A percentile compares a stretch with the other conserved stretches of the same genome.
These are phyloP conservation scores for Sebastes diaconus DNA, from an alignment of 2,797 vertebrate species.

Conservation along the genomic window DNA sequence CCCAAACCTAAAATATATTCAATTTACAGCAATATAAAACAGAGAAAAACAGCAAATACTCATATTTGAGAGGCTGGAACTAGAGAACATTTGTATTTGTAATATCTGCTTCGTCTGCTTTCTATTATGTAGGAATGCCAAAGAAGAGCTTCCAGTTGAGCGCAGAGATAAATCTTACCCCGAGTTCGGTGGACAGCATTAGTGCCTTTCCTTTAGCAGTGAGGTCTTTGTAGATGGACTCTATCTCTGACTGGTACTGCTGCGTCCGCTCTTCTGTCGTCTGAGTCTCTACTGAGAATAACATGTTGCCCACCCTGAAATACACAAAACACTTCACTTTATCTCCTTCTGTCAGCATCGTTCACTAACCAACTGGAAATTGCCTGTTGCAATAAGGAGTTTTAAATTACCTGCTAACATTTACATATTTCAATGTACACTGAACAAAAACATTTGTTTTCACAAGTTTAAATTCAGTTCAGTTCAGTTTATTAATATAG, in stretches of 20 bases:
- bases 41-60: no score
- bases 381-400: neutral
- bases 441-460: neutral
- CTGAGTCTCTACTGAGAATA: conserved; percentile 98
- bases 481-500: no score
- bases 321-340: neutral
- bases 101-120: neutral
- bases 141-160: neutral
- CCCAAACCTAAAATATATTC: no score
- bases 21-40: no score
- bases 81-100: no score
- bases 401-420: neutral
- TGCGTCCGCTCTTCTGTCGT: conserved; percentile 96
- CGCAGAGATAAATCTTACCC: conserved; percentile 78
- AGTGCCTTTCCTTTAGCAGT: conserved; percentile 94
- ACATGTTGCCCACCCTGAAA: conserved; percentile 92
- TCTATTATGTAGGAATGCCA: neutral
- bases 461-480: no score
- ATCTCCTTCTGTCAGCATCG: neutral
- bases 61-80: no score
- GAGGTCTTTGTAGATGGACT: conserved; percentile 96
- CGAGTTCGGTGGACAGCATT: conserved; percentile 92
- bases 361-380: neutral
- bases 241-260: conserved; percentile 96
- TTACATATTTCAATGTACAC: neutral